Conservation (phyloP, 2,888 invertebrate species). For the Scelioninae gen. 2 region DNA sequence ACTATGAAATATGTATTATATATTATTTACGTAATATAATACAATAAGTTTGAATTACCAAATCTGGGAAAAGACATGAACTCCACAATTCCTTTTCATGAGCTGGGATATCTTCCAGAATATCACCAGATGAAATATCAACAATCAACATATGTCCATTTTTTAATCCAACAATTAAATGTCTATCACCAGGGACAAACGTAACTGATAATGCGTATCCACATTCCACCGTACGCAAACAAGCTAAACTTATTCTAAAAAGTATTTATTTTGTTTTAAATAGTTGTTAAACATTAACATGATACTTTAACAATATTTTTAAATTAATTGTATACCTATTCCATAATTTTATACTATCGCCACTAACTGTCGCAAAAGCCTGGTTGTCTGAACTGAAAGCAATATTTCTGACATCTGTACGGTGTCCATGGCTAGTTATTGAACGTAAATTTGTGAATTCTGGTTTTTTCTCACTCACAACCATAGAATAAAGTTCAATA, state of each 20-base stretch:
- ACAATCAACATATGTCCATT: constrained; percentile 88
- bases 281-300: too few species aligned
- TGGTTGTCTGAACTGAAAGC: constrained; percentile 94
- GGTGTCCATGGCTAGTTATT: constrained; percentile 87
- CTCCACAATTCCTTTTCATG: constrained; percentile 89
- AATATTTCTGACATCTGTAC: constrained; percentile 90
- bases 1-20: too few species aligned
- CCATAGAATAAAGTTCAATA: constrained; percentile 82
- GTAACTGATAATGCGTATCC: constrained; percentile 83
- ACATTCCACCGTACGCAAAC: constrained; percentile 80
- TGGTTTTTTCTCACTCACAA: constrained; percentile 76
- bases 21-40: too few species aligned
- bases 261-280: neutral
- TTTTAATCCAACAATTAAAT: constrained; percentile 91
- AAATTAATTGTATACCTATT: constrained; percentile 83
- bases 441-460: constrained; percentile 80
- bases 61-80: constrained; percentile 86
- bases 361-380: constrained; percentile 90
- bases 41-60: too few species aligned
- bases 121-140: constrained; percentile 88
- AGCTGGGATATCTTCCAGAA: constrained; percentile 89
- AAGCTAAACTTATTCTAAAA: constrained; percentile 78
- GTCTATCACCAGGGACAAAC: constrained; percentile 94
- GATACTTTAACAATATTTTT: too few species aligned
- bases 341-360: constrained; percentile 95